Evolutionary conservation across 2,797 vertebrate genomes (phyloP).

Genomic region (Urocyon cinereoargenteus): DNA sequence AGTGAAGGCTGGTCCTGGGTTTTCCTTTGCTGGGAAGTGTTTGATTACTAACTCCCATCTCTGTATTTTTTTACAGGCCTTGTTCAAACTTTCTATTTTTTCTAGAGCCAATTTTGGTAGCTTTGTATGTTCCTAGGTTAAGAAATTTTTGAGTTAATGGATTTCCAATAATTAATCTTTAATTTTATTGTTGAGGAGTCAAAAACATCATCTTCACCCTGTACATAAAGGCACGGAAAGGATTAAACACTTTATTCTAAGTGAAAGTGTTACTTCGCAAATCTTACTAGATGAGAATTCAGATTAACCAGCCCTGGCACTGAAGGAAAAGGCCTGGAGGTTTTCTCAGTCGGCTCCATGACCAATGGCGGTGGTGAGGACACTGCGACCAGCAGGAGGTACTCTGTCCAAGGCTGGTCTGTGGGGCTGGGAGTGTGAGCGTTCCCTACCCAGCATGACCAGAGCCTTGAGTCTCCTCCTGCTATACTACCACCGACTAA

Average conservation of each 20-base stretch:
- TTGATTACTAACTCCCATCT: not conserved
- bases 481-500: accelerated
- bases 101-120: not conserved
- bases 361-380: not conserved
- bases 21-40: not conserved
- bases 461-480: not conserved
- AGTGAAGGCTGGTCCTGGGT: not conserved
- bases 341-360: not conserved
- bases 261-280: not conserved
- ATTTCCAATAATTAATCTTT: not conserved
- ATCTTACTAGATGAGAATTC: not conserved
- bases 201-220: not conserved
- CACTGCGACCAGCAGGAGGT: not conserved
- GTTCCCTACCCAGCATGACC: not conserved
- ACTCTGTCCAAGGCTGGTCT: not conserved
- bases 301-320: not conserved
- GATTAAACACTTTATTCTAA: not conserved
- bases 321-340: not conserved
- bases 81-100: not conserved
- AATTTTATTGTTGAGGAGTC: not conserved
- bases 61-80: not conserved
- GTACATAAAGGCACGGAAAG: not conserved
- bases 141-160: not conserved
- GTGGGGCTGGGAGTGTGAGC: not conserved
- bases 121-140: not conserved